Conservation (phyloP, 2,797 vertebrate species). For the Mionectes olivaceus region DNA sequence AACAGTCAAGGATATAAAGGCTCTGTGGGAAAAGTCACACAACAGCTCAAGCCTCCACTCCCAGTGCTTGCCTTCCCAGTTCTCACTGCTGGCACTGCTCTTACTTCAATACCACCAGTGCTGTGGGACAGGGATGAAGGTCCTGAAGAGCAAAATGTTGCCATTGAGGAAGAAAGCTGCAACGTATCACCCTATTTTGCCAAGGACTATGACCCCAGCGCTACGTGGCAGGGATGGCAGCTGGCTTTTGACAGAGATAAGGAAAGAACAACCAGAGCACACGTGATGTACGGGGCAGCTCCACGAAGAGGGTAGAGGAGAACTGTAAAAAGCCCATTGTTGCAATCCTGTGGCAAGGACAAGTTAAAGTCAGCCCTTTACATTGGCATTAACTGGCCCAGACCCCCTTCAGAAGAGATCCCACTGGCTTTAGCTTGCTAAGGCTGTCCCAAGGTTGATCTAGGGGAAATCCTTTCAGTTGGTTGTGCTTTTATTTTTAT, state of each 20-base stretch:
- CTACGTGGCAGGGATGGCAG: neutral
- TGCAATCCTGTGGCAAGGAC: neutral
- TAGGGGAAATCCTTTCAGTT: neutral
- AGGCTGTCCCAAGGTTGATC: neutral
- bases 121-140: neutral
- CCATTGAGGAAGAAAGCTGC: neutral
- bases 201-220: neutral
- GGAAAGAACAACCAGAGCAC: neutral
- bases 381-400: neutral
- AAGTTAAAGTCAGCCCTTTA: neutral
- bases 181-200: neutral
- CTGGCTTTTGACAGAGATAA: conserved; percentile 34
- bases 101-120: neutral
- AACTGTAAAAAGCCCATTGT: neutral
- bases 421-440: neutral
- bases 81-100: neutral
- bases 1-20: neutral
- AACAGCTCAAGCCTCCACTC: neutral
- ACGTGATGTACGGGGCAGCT: neutral
- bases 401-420: neutral
- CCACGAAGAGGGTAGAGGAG: neutral
- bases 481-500: neutral
- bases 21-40: neutral
- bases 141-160: neutral
- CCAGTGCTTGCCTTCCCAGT: neutral